These are phyloP conservation scores for Myotis brandtii DNA, from an alignment of 2,113 vertebrate species.

Conservation along the genomic window DNA sequence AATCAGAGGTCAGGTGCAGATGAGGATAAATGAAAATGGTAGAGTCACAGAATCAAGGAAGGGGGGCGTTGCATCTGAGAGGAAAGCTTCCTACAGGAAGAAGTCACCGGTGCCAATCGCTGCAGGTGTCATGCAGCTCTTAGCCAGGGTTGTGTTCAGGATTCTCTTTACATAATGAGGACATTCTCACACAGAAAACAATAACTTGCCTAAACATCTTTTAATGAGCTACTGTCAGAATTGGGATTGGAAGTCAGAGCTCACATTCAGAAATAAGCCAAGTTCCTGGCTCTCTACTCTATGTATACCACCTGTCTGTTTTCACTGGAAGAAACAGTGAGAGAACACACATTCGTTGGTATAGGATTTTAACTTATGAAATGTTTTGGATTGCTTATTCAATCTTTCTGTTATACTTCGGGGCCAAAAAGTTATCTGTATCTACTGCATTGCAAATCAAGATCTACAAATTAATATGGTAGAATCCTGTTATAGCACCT, in stretches of 20 bases:
- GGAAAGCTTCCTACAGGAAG: background rate
- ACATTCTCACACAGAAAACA: constrained; percentile 65
- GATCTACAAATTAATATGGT: constrained; percentile 11
- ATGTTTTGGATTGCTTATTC: constrained; percentile 78
- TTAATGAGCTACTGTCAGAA: constrained; percentile 67
- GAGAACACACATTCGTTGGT: constrained; percentile 80
- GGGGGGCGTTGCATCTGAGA: background rate
- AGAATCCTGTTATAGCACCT: background rate
- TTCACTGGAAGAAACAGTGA: constrained; percentile 72
- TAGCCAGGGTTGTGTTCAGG: constrained; percentile 53
- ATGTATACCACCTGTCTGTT: constrained; percentile 78
- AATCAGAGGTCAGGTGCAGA: background rate
- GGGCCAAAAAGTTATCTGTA: constrained; percentile 58
- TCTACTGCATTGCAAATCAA: constrained; percentile 48
- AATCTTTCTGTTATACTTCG: constrained; percentile 65
- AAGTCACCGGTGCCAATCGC: background rate
- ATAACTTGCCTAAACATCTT: constrained; percentile 59
- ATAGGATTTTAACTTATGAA: constrained; percentile 78
- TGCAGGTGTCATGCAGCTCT: constrained; percentile 44
- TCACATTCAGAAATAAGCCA: constrained; percentile 73
- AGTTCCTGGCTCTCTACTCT: constrained; percentile 65
- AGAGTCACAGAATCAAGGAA: background rate
- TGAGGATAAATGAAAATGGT: background rate
- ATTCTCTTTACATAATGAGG: constrained; percentile 58
- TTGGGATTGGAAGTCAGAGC: constrained; percentile 63